Conservation (phyloP, 2,113 vertebrate species). For the Bubo scandiacus region DNA sequence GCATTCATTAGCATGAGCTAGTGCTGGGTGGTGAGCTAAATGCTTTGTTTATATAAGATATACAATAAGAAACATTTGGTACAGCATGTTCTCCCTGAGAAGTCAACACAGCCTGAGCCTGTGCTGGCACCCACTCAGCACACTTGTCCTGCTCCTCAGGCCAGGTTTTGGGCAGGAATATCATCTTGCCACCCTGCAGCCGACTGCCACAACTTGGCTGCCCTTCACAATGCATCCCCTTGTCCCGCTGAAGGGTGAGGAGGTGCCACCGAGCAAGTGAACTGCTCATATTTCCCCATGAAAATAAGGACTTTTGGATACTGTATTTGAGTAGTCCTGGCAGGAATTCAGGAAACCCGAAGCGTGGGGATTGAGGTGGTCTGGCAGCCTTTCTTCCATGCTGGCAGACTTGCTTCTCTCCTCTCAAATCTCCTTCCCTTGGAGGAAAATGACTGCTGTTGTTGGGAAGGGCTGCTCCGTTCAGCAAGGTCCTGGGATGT, state of each 20-base stretch:
- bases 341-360: neutral
- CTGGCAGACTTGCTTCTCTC: neutral
- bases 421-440: neutral
- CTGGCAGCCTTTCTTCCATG: neutral
- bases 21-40: neutral
- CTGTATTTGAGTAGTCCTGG: neutral
- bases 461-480: neutral
- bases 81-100: slow-evolving; percentile 35
- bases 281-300: neutral
- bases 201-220: rapidly evolving
- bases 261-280: neutral
- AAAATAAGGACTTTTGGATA: neutral
- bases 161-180: neutral
- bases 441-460: neutral
- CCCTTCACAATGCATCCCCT: neutral
- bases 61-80: neutral
- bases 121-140: neutral
- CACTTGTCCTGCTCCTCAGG: neutral
- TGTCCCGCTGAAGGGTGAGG: neutral
- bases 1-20: neutral
- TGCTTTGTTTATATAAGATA: slow-evolving; percentile 20
- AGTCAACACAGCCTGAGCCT: neutral
- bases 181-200: neutral
- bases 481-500: neutral
- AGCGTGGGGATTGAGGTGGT: rapidly evolving